phyloP scores from a whole-genome alignment of 2,113 vertebrate genomes.

The Chelonoidis abingdonii region DNA sequence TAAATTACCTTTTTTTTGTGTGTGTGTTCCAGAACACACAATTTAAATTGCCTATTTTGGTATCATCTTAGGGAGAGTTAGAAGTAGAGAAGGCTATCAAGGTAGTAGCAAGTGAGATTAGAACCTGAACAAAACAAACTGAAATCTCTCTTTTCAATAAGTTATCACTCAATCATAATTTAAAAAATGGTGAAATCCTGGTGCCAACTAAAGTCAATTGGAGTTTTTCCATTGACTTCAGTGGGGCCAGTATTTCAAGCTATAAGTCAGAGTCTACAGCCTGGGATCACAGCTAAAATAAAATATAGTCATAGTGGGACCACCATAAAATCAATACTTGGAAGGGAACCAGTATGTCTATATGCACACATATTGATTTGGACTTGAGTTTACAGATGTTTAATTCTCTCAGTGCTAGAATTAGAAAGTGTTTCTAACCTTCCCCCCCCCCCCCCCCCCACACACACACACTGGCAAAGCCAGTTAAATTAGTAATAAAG shows the following conservation, averaged over 20 bases:
- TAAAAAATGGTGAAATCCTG: no score
- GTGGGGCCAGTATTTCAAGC: no score
- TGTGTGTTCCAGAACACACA: background rate
- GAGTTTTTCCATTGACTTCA: no score
- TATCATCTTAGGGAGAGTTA: background rate
- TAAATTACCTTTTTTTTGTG: no score
- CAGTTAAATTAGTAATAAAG: background rate
- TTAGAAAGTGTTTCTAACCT: background rate
- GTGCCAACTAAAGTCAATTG: no score
- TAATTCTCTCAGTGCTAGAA: background rate
- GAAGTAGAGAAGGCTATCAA: background rate
- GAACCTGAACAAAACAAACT: background rate
- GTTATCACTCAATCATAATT: no score
- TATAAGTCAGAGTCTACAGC: background rate
- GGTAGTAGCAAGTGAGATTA: no score
- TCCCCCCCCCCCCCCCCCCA: rapidly evolving
- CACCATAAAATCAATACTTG: no score
- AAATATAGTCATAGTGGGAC: no score
- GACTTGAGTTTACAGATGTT: background rate
- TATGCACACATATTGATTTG: background rate
- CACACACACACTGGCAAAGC: background rate
- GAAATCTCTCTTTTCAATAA: no score
- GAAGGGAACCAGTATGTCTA: background rate
- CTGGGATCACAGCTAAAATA: background rate
- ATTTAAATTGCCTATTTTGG: background rate